phyloP scores from a whole-genome alignment of 2,797 vertebrate species.

The Anabacerthia variegaticeps region DNA sequence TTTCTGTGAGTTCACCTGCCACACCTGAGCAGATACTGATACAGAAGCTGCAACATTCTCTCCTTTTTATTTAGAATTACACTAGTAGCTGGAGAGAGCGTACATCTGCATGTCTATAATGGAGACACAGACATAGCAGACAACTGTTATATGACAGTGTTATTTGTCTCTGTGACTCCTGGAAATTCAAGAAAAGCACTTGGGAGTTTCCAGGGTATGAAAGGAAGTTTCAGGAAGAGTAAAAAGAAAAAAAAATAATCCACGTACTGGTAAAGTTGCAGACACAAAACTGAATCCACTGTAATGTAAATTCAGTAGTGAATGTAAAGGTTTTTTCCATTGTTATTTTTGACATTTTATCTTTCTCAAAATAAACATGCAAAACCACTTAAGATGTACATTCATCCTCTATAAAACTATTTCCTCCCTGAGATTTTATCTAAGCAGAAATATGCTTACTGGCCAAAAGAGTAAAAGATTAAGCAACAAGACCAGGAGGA shows the following conservation, averaged over 20 bases:
- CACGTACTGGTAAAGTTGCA: neutral
- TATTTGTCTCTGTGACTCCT: neutral
- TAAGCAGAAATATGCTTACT: neutral
- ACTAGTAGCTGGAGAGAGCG: neutral
- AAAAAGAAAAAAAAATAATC: neutral
- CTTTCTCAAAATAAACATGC: conserved; percentile 17
- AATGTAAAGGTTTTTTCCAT: rapidly evolving
- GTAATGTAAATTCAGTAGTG: neutral
- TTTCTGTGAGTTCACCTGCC: neutral
- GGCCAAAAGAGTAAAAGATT: conserved; percentile 23
- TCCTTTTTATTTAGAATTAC: neutral
- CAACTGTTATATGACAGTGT: neutral
- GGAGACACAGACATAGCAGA: neutral
- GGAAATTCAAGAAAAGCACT: neutral
- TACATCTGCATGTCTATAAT: neutral
- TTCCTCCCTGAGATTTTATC: conserved; percentile 61
- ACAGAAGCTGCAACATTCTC: neutral
- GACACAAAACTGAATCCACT: neutral
- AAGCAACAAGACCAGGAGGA: neutral
- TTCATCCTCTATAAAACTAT: conserved; percentile 17
- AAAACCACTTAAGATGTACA: neutral
- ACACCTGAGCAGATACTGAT: neutral
- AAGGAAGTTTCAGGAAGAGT: neutral
- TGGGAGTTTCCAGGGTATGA: neutral
- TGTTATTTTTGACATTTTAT: neutral